Evolutionary conservation across 2,888 invertebrate species (phyloP), one percentile per base, ranked within the genome.

Genomic region (Drosophila incognita): DNA sequence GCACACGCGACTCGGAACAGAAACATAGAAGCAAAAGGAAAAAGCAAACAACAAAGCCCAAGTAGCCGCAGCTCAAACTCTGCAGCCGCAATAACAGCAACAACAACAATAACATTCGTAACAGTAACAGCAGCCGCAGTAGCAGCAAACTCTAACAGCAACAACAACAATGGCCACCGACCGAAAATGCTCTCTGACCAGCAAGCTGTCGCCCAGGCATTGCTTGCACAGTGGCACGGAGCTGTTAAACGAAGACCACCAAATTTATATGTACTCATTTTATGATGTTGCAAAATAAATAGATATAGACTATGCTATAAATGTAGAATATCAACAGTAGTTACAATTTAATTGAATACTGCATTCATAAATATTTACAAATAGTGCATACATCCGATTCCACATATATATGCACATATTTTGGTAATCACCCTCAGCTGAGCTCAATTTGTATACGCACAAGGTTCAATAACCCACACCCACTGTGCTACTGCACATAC

Each of bases 181-280:
- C 63, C 63, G 62, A 71, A 46, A 49, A 69, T 64, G 62, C 85
- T 86, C 87, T 88, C 79, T 90, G 87, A 79, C 89, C 87, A 84
- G 75, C 90, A 88, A 81, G 89, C 89, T 89, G 90, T 76, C 74
- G 77, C 68, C 46, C 57, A 70, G 65, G 63, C 65, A 52, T 52
- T 18, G 36, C 36, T 38, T 54, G 79, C 74, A 80, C 79, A 79
- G 70, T 80, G 79, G 46, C 36, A 5, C 56, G 35, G 27, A 35
- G 27, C 36, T 49, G 40, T 11, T 15, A 31, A 52, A 29, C 27
- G 24, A 33, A 29, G 36, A 38, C 8, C 31, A 36, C 27, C 5
- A 40, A 42, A 29, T 42, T 5, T 11, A 35, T 27, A 13, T 15
- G 24, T 46, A 24, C 46, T 27, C 24, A 21, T 46, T 24, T 46